Evolutionary conservation across 2,797 vertebrate species (phyloP).

Genomic region (Orientallactaga sibirica): DNA sequence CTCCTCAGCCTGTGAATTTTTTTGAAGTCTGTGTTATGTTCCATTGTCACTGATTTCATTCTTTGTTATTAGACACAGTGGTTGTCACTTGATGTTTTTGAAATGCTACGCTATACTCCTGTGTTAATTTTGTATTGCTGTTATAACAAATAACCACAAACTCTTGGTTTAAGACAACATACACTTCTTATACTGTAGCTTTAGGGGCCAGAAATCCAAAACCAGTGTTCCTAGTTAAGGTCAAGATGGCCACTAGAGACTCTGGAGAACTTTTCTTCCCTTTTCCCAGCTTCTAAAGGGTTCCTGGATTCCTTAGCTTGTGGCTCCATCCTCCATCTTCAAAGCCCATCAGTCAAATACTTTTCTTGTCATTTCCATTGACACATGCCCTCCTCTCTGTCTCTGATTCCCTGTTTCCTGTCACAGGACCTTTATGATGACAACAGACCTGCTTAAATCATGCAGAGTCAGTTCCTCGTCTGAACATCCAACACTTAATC

Average conservation of each 20-base stretch:
- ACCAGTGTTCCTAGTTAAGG: background rate
- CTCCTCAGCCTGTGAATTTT: background rate
- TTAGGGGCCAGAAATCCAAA: background rate
- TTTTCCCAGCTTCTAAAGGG: background rate
- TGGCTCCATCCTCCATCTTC: background rate
- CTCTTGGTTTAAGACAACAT: background rate
- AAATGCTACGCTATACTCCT: background rate
- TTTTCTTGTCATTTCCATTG: background rate
- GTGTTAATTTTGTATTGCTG: background rate
- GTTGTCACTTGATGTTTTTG: background rate
- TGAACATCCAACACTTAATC: background rate
- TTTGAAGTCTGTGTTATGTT: slow-evolving; percentile 17
- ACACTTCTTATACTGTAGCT: background rate
- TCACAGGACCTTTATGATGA: background rate
- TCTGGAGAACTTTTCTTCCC: background rate
- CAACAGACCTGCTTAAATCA: background rate
- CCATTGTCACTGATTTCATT: background rate
- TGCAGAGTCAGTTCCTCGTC: background rate
- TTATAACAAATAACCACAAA: background rate
- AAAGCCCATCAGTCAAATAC: too few species aligned
- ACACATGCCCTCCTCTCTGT: background rate
- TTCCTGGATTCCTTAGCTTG: background rate
- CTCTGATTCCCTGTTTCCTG: background rate
- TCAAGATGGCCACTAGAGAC: background rate
- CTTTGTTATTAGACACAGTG: background rate